Evolutionary conservation across 2,797 vertebrate species (phyloP).

Genomic region (Pangasius krempfi): DNA sequence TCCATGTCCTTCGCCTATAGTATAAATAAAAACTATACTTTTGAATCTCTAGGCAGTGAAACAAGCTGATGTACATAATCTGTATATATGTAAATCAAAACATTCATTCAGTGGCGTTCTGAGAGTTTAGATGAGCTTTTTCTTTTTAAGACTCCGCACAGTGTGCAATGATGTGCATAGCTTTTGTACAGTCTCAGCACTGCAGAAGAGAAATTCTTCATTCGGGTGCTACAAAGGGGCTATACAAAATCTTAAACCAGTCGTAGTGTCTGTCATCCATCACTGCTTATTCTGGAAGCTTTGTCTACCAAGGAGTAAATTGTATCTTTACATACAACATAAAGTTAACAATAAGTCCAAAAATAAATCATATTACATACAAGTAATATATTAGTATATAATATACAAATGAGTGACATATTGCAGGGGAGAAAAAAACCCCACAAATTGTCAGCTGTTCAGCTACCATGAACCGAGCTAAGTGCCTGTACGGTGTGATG

Average conservation of each 20-base stretch:
- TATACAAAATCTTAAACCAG: neutral
- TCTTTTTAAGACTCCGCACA: neutral
- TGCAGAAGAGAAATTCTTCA: neutral
- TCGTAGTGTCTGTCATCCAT: neutral
- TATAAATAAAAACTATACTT: neutral
- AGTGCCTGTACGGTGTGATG: neutral
- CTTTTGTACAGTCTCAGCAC: neutral
- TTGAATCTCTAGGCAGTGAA: neutral
- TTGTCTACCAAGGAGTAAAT: neutral
- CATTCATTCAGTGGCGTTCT: neutral
- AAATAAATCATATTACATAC: neutral
- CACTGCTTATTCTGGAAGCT: neutral
- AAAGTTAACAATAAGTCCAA: neutral
- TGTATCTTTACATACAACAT: neutral
- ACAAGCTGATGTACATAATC: neutral
- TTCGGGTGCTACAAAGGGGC: neutral
- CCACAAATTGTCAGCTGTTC: neutral
- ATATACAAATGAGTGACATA: neutral
- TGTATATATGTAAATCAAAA: neutral
- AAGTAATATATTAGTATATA: neutral
- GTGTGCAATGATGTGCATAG: neutral
- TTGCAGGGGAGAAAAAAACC: neutral
- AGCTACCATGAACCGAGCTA: neutral
- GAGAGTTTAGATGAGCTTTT: neutral
- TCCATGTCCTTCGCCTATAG: neutral